Evolutionary conservation across 1,140 invertebrate species (phyloP), one percentile per base, ranked within the genome.

Genomic region (Harpegnathos saltator): DNA sequence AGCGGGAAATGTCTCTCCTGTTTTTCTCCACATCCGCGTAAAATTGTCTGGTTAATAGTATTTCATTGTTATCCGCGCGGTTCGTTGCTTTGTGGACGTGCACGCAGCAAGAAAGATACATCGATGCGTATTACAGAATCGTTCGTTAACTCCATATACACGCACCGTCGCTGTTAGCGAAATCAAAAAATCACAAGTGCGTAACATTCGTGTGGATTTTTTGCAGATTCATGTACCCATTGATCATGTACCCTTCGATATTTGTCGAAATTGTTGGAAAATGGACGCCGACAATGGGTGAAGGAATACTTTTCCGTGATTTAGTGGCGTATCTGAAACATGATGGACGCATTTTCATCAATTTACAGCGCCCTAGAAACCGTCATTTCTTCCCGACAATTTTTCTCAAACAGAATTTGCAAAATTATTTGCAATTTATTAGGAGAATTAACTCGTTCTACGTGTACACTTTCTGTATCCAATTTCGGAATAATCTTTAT

Each of bases 41-140:
- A 89, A 89, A 85, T 88, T 85, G 75, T 73, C 69, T 50, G 83
- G 77, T 85, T 87, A 89, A 85, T 88, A 74, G 86, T 83, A 77
- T 83, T 89, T 82, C 73, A 82, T 80, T 85, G 77, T 78, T 66
- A 74, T 14, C 48, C 14, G 52, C 62, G 44, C 19, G 54, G 52
- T 22, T 26, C 56, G 71, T 72, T 52, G 19, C 22, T 62, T 38
- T 48, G n/a, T 22, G 29, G 26, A 50, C 33, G n/a, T 33, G 15
- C 7, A 50, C 19, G 63, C 38, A 63, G 1, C 12, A 50, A 33
- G 71, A 78, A 82, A 54, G 54, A 71, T 59, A 59, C 52, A 22
- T 56, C 63, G 52, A 80, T 80, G 24, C 26, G 15, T 33, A 58
- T 33, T 59, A 71, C 52, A 7, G 63, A 69, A 58, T 80, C 17